Conservation (phyloP, 2,888 invertebrate species). For the Lasioglossum leucozonium region DNA sequence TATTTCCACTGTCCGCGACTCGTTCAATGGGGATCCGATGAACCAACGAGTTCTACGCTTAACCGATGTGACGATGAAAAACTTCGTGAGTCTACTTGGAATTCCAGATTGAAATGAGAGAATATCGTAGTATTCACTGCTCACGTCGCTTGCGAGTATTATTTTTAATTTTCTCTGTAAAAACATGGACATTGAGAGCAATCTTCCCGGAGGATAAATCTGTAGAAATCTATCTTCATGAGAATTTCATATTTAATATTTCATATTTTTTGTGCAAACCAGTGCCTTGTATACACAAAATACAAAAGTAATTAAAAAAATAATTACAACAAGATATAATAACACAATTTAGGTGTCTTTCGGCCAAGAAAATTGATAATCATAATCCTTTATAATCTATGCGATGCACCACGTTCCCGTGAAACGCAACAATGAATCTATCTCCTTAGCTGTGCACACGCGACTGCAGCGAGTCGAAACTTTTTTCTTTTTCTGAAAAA, state of each 20-base stretch:
- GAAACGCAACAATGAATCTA: too few relatives aligned
- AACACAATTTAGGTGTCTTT: too few relatives aligned
- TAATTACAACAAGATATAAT: too few relatives aligned
- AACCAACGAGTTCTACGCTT: slow-evolving; percentile 22
- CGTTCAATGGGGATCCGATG: slow-evolving; percentile 14
- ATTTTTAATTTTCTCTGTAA: neutral
- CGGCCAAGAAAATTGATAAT: too few relatives aligned
- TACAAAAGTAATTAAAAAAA: too few relatives aligned
- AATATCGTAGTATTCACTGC: neutral
- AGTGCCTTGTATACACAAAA: too few relatives aligned
- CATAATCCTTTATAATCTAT: too few relatives aligned
- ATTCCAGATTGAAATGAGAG: neutral
- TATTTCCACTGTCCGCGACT: slow-evolving; percentile 21
- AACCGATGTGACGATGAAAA: neutral
- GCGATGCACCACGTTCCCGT: too few relatives aligned
- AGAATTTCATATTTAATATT: neutral
- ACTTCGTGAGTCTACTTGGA: neutral
- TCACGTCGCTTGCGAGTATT: neutral
- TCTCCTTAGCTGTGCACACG: too few relatives aligned
- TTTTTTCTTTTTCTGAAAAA: too few relatives aligned
- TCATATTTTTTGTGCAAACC: too few relatives aligned
- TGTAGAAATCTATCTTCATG: neutral
- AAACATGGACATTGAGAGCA: neutral
- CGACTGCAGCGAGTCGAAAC: too few relatives aligned
- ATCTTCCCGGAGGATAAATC: neutral